Evolutionary conservation across 2,888 invertebrate species (phyloP).

Genomic region (Monopis laevigella): DNA sequence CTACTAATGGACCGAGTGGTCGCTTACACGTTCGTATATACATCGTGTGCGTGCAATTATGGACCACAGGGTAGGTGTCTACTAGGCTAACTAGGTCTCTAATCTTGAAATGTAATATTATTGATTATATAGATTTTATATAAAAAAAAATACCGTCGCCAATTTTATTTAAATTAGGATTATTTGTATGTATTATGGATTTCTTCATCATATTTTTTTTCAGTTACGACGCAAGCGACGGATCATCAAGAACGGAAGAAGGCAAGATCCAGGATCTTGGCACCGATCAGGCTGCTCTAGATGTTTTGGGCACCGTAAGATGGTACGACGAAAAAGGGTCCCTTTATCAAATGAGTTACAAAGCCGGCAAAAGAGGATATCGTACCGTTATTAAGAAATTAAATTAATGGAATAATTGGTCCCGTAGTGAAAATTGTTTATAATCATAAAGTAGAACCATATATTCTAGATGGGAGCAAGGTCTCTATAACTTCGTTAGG

Average conservation of each 20-base stretch:
- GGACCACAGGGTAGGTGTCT: too few relatives aligned
- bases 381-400: constrained; percentile 53
- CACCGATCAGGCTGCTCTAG: constrained; percentile 43
- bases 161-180: neutral
- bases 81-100: too few relatives aligned
- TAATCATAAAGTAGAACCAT: too few relatives aligned
- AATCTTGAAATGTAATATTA: too few relatives aligned
- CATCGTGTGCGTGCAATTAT: too few relatives aligned
- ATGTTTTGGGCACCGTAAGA: constrained; percentile 51
- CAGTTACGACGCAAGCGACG: constrained; percentile 63
- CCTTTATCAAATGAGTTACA: constrained; percentile 59
- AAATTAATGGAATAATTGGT: too few relatives aligned
- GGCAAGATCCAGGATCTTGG: constrained; percentile 44
- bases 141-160: neutral
- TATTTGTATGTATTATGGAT: too few relatives aligned
- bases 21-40: too few relatives aligned
- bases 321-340: constrained; percentile 58
- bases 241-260: constrained; percentile 60
- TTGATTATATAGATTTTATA: neutral
- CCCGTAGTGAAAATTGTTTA: too few relatives aligned
- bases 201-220: constrained; percentile 14
- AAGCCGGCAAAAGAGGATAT: constrained; percentile 58
- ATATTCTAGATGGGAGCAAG: too few relatives aligned
- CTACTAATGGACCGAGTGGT: too few relatives aligned
- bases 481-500: too few relatives aligned